Percentiles rank a stretch among this genome's conserved stretches.
Evolutionary conservation across 2,113 vertebrate species (phyloP).

Genomic region (Siniperca chuatsi): DNA sequence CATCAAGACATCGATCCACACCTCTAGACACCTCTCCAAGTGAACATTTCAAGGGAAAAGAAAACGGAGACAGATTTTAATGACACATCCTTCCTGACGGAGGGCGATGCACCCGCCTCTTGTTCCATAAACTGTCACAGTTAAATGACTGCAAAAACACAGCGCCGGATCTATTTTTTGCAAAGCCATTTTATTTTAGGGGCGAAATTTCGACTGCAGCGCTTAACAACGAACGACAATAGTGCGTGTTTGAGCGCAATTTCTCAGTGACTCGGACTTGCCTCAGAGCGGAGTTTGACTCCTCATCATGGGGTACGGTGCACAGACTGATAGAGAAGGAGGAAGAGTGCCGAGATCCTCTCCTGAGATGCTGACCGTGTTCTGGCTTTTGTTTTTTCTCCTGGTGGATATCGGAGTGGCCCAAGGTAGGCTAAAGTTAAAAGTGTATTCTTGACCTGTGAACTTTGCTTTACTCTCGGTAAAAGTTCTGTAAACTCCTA

Average conservation of each 20-base stretch:
- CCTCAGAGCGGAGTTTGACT: constrained; percentile 72
- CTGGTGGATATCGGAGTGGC: constrained; percentile 86
- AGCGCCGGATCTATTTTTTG: constrained; percentile 56
- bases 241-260: constrained; percentile 41
- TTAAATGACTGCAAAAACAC: constrained; percentile 51
- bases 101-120: constrained; percentile 62
- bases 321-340: constrained; percentile 85
- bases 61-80: constrained; percentile 60
- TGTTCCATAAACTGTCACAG: constrained; percentile 56
- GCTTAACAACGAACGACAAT: constrained; percentile 22
- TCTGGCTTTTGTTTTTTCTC: constrained; percentile 87
- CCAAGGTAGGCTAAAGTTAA: constrained; percentile 88
- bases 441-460: constrained; percentile 8
- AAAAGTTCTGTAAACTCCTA: constrained; percentile 57
- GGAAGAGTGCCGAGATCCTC: constrained; percentile 84
- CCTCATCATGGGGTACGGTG: constrained; percentile 87
- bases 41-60: constrained; percentile 41
- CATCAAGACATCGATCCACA: constrained; percentile 58
- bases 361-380: constrained; percentile 85
- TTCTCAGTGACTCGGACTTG: constrained; percentile 64
- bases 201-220: constrained; percentile 17
- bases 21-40: constrained; percentile 26
- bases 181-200: constrained; percentile 13
- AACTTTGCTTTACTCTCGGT: constrained; percentile 29
- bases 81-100: constrained; percentile 51